A percentile compares a stretch with the other conserved stretches of the same genome.
phyloP scores from a whole-genome alignment of 2,888 invertebrate genomes.

The Diarsia rubi region DNA sequence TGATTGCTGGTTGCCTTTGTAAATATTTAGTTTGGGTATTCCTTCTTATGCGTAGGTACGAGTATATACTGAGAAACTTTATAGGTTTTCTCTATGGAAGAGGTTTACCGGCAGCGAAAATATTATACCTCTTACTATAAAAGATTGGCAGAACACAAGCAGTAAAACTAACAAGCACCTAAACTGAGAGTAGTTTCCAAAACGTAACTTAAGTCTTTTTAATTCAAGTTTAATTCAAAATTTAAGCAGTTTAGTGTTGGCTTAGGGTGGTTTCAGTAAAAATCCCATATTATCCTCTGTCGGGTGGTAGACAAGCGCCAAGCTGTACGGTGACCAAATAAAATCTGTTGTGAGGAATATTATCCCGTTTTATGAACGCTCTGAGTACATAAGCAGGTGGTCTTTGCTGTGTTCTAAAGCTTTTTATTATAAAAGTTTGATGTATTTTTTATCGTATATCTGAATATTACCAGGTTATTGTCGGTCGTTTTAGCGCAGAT shows the following conservation, averaged over 20 bases:
- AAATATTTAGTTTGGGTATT: constrained; percentile 27
- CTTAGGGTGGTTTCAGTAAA: constrained; percentile 81
- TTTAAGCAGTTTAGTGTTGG: constrained; percentile 80
- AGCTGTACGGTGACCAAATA: constrained; percentile 71
- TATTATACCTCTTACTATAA: neutral
- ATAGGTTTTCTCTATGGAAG: neutral
- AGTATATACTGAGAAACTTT: neutral
- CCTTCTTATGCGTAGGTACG: too few relatives aligned
- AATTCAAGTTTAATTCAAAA: constrained; percentile 72
- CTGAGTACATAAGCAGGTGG: constrained; percentile 38
- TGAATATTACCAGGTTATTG: neutral
- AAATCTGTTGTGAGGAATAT: constrained; percentile 48
- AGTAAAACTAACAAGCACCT: constrained; percentile 1
- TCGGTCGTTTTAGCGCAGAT: neutral
- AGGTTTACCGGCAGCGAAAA: neutral
- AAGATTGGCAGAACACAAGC: neutral
- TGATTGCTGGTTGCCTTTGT: constrained; percentile 25
- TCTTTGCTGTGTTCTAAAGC: constrained; percentile 18
- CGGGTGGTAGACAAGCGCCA: constrained; percentile 75
- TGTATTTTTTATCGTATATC: constrained; percentile 6
- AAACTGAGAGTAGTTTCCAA: constrained; percentile 17
- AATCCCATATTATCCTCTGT: constrained; percentile 83
- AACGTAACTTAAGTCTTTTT: constrained; percentile 41
- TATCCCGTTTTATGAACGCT: constrained; percentile 60
- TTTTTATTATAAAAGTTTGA: constrained; percentile 26